Conservation (phyloP, 2,888 invertebrate genomes). For the Hecatera dysodea region DNA sequence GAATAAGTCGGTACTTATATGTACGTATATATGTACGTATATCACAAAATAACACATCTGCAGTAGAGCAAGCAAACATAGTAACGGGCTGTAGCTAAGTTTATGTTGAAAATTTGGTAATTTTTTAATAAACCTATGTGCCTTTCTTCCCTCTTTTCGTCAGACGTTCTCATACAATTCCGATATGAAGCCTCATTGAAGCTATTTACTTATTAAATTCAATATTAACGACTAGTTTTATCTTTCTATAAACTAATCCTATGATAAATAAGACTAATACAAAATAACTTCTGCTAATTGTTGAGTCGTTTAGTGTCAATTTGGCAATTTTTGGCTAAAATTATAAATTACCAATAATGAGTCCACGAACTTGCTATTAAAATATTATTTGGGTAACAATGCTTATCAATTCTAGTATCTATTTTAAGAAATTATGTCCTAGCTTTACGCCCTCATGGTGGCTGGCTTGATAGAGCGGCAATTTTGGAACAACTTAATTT, state of each 20-base stretch:
- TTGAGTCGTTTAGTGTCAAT: conserved; percentile 79
- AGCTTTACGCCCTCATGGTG: conserved; percentile 4
- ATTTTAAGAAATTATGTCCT: neutral
- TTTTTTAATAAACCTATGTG: conserved; percentile 12
- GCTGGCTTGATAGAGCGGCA: neutral
- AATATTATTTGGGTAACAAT: conserved; percentile 30
- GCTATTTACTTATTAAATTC: conserved; percentile 68
- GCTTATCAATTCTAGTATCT: conserved; percentile 7
- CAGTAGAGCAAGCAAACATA: conserved; percentile 30
- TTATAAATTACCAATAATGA: conserved; percentile 75
- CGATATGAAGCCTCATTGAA: conserved; percentile 79
- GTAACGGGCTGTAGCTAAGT: conserved; percentile 23
- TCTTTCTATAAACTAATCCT: conserved; percentile 73
- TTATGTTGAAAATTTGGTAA: conserved; percentile 25
- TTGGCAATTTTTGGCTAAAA: conserved; percentile 90
- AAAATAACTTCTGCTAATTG: conserved; percentile 76
- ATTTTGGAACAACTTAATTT: conserved; percentile 36
- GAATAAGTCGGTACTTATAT: conserved; percentile 22
- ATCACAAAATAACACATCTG: conserved; percentile 36
- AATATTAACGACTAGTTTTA: conserved; percentile 79
- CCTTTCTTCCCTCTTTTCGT: conserved; percentile 23
- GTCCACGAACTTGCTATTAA: conserved; percentile 17
- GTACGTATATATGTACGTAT: conserved; percentile 14
- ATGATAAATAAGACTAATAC: conserved; percentile 76
- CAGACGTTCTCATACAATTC: conserved; percentile 55